Percentiles rank a stretch among this genome's conserved stretches.
These are phyloP conservation scores for Nipponacmea schrenckii DNA, from an alignment of 2,888 invertebrate species.

Conservation along the genomic window DNA sequence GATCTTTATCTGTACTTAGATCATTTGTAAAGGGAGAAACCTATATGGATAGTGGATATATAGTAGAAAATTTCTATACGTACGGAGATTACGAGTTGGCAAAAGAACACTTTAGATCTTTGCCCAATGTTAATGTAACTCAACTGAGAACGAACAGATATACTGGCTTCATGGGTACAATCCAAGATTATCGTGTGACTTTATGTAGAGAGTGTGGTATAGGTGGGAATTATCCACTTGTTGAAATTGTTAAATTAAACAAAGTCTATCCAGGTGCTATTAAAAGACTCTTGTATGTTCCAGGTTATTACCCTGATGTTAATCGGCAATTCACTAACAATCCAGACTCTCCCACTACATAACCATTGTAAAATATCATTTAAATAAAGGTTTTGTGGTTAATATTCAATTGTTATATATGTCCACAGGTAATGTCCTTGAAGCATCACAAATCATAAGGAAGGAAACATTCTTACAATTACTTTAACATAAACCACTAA, in stretches of 20 bases:
- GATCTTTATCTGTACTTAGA: not conserved
- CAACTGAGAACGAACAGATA: not conserved
- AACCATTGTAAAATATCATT: too few relatives aligned
- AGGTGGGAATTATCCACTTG: not conserved
- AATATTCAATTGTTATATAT: too few relatives aligned
- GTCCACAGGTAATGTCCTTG: too few relatives aligned
- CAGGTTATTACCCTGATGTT: not conserved
- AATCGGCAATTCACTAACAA: too few relatives aligned
- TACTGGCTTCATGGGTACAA: not conserved
- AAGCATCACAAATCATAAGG: too few relatives aligned
- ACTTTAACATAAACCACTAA: too few relatives aligned
- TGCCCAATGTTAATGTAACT: constrained; percentile 1
- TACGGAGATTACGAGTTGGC: constrained; percentile 1
- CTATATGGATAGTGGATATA: not conserved
- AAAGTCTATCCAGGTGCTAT: not conserved
- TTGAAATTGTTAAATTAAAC: not conserved
- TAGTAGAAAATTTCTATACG: not conserved
- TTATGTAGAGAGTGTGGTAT: not conserved
- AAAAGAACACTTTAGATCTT: not conserved
- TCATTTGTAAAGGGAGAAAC: not conserved
- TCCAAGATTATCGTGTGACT: not conserved
- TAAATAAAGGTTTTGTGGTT: too few relatives aligned
- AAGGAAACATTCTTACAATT: too few relatives aligned
- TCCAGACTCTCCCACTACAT: too few relatives aligned
- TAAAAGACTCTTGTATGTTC: not conserved